Conservation (phyloP, 2,888 invertebrate species). For the Chrysolina haemoptera region DNA sequence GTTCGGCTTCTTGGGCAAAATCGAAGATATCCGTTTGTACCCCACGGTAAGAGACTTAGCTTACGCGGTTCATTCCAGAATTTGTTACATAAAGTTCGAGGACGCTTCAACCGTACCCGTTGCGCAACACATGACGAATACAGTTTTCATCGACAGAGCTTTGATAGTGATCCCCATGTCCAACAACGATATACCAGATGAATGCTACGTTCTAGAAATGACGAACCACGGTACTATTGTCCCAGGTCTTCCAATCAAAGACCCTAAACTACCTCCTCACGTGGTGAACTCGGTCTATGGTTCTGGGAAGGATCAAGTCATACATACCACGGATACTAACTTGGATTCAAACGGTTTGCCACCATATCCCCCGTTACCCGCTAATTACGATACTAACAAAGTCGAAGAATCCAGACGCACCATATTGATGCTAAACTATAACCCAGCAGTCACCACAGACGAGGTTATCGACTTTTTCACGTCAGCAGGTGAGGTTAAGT, state of each 20-base stretch:
- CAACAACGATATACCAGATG: constrained; percentile 94
- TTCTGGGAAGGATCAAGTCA: constrained; percentile 82
- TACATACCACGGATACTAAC: constrained; percentile 92
- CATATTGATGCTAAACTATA: constrained; percentile 86
- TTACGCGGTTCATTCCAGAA: constrained; percentile 91
- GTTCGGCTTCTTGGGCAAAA: constrained; percentile 94
- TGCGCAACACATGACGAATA: constrained; percentile 99
- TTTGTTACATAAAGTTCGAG: constrained; percentile 97
- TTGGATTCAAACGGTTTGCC: constrained; percentile 87
- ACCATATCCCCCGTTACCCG: constrained; percentile 91
- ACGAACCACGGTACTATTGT: constrained; percentile 92
- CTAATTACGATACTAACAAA: constrained; percentile 88
- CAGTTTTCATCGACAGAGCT: constrained; percentile 98
- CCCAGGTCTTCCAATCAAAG: constrained; percentile 86
- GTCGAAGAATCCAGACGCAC: constrained; percentile 98
- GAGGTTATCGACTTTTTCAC: constrained; percentile 92
- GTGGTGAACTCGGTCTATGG: constrained; percentile 91
- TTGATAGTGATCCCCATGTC: constrained; percentile 94
- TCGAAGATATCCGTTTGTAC: constrained; percentile 94
- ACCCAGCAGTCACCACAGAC: constrained; percentile 79
- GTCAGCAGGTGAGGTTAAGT: constrained; percentile 93
- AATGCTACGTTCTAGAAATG: constrained; percentile 93
- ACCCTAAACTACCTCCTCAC: constrained; percentile 91
- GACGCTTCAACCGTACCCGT: constrained; percentile 90
- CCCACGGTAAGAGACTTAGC: constrained; percentile 94